Evolutionary conservation across 1,140 invertebrate species (phyloP).

Genomic region (Trinorchestia longiramus): DNA sequence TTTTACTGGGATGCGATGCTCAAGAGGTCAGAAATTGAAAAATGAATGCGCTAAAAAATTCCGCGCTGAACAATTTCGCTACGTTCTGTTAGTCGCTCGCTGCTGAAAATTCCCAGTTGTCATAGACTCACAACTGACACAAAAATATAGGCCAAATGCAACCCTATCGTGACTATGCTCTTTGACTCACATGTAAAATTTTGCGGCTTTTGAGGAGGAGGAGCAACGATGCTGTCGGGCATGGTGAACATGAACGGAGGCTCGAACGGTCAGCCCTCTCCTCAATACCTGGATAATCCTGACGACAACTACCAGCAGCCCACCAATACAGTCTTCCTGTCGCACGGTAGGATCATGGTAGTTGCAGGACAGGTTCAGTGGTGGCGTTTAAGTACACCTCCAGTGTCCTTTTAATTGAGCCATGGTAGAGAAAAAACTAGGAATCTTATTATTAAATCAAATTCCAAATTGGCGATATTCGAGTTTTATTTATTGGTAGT

Average conservation of each 20-base stretch:
- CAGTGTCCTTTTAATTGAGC: too few species aligned
- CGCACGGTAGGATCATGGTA: conserved; percentile 59
- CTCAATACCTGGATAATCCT: conserved; percentile 60
- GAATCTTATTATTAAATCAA: too few species aligned
- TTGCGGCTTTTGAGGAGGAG: background rate
- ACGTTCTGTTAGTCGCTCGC: background rate
- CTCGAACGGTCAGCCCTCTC: conserved; percentile 56
- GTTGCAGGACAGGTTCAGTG: background rate
- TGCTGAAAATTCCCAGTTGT: too few species aligned
- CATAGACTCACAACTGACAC: too few species aligned
- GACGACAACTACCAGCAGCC: conserved; percentile 61
- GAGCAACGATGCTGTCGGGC: conserved; percentile 12
- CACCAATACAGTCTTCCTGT: conserved; percentile 60
- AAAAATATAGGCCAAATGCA: background rate
- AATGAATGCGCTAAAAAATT: too few species aligned
- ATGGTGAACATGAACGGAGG: conserved; percentile 40
- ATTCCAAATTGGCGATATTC: too few species aligned
- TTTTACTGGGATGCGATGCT: too few species aligned
- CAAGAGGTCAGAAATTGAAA: too few species aligned
- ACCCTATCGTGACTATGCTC: background rate
- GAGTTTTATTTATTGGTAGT: too few species aligned
- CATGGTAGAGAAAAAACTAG: too few species aligned
- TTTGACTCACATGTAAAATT: background rate
- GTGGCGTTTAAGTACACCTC: too few species aligned
- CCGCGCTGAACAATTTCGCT: too few species aligned